These are phyloP conservation scores for Leptinotarsa lineolata DNA, from an alignment of 1,140 invertebrate genomes.

Conservation along the genomic window DNA sequence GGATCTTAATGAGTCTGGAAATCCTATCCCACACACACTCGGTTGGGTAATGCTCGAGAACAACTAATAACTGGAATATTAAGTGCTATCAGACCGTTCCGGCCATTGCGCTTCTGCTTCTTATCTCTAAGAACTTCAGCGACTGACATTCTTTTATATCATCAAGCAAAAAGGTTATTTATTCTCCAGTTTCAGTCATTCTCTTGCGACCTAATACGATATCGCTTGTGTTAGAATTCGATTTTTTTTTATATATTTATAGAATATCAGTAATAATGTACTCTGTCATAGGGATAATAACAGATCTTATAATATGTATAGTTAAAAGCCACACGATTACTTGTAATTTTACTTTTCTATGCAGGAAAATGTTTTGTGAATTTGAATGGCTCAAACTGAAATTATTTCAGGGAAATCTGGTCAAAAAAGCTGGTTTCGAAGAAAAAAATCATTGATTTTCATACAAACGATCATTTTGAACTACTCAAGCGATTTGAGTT, in stretches of 20 bases:
- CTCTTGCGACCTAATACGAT: not conserved
- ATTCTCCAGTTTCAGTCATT: not conserved
- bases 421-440: too few relatives aligned
- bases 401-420: too few relatives aligned
- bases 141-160: constrained; percentile 12
- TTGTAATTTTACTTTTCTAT: too few relatives aligned
- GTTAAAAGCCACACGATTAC: too few relatives aligned
- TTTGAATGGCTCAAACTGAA: too few relatives aligned
- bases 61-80: constrained; percentile 17
- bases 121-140: constrained; percentile 18
- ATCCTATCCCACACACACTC: constrained; percentile 14
- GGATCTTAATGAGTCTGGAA: not conserved
- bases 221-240: not conserved
- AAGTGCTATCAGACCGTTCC: constrained; percentile 12
- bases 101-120: constrained; percentile 12
- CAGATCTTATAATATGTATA: too few relatives aligned
- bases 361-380: too few relatives aligned
- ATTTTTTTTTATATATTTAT: too few relatives aligned
- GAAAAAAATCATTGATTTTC: too few relatives aligned
- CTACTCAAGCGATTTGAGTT: too few relatives aligned
- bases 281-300: not conserved
- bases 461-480: too few relatives aligned
- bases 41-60: constrained; percentile 17
- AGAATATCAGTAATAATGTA: too few relatives aligned
- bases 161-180: constrained; percentile 3